A percentile compares a stretch with the other conserved stretches of the same genome.
Evolutionary conservation across 2,888 invertebrate species (phyloP).

Genomic region (Macrophya annulata): DNA sequence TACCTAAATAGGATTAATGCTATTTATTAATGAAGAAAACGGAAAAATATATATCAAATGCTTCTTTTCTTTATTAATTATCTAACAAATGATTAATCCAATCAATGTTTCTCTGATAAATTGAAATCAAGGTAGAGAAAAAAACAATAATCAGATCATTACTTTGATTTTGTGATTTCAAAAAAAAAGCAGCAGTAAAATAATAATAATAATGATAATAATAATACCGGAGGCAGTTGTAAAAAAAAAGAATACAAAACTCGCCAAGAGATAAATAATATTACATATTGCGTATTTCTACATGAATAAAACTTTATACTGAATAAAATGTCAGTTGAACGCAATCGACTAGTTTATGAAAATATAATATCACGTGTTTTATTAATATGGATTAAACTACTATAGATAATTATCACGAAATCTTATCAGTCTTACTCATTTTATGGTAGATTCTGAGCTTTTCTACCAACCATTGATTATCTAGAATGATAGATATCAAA

Average conservation of each 20-base stretch:
- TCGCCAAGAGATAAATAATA: neutral
- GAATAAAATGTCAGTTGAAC: constrained; percentile 44
- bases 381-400: constrained; percentile 60
- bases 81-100: too few species aligned
- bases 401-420: constrained; percentile 69
- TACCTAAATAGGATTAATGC: constrained; percentile 53
- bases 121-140: neutral
- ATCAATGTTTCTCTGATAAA: neutral
- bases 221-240: constrained; percentile 1
- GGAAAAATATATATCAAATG: too few species aligned
- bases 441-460: constrained; percentile 47
- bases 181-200: neutral
- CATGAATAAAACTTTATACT: constrained; percentile 16
- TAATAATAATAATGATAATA: neutral
- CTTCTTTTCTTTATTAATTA: too few species aligned
- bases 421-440: constrained; percentile 71
- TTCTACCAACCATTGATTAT: constrained; percentile 43
- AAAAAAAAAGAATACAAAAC: constrained; percentile 7
- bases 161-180: neutral
- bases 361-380: constrained; percentile 71
- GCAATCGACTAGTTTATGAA: constrained; percentile 70
- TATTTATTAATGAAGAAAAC: neutral
- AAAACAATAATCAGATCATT: neutral
- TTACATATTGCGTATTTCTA: neutral
- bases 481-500: neutral